Evolutionary conservation across 2,797 vertebrate species (phyloP), one percentile per base, ranked within the genome.

Genomic region (Xenopus petersii): DNA sequence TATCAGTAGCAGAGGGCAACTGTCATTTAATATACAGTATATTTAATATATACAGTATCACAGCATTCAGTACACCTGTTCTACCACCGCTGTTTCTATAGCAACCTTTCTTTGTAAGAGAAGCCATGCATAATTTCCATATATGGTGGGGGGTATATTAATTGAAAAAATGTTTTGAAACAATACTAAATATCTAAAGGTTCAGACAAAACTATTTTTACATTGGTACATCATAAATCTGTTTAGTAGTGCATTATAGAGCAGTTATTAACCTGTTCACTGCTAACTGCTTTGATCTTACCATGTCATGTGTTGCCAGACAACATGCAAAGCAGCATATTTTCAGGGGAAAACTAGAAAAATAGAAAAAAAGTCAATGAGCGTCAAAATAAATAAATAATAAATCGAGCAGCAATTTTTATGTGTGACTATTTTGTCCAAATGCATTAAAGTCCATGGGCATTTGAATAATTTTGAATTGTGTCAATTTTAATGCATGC

Each of bases 1-100:
- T 85, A 1, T 75, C 77, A 75, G 83, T 87, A 86, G 86, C 87
- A 88, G 86, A 89, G 89, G 86, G 88, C 88, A 87, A 86, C 87
- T 87, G 86, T 86, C 82, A 79, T 88, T 89, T 90, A 86, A 86
- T 87, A 84, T 84, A 21, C 21, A 21, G 21, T 21, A 90, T 83
- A 51, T 51, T 12, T 51, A 12, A 51, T 51, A 51, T 42, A 42
- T 42, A 42, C 36, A 6, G 36, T 6, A 42, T 42, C 83, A 75
- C 88, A 87, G 88, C 88, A 89, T 90, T 88, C 81, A 48, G 46
- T 0, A 83, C 90, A 92, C 90, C 90, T 91, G 90, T 84, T 89
- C 66, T 75, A 80, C 12, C 26, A 55, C 78, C 75, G 68, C 82
- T 76, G 86, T 91, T 89, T 71, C 87, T 80, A 85, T 87, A 84